These are phyloP conservation scores for Polyergus mexicanus DNA, from an alignment of 1,140 invertebrate species.

Conservation along the genomic window DNA sequence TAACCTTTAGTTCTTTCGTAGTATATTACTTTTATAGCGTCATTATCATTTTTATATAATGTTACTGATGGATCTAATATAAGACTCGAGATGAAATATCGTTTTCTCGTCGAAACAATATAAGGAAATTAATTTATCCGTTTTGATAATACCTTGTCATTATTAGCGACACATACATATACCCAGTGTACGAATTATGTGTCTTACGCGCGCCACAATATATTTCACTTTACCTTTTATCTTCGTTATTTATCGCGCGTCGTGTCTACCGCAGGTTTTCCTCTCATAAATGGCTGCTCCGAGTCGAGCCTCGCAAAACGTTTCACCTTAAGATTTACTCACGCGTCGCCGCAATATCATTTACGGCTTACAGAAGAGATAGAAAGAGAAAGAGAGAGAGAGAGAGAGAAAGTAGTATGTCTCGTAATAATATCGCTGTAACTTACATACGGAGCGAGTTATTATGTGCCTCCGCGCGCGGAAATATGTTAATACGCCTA, in stretches of 20 bases:
- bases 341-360: conserved; percentile 32
- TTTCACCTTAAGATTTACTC: conserved; percentile 35
- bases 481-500: conserved; percentile 61
- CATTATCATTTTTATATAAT: not conserved
- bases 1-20: not conserved
- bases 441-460: conserved; percentile 32
- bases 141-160: not conserved
- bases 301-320: conserved; percentile 13
- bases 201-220: not conserved
- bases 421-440: conserved; percentile 52
- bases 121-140: not conserved
- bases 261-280: conserved; percentile 35
- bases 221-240: conserved; percentile 42
- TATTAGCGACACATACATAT: not conserved
- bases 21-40: not conserved
- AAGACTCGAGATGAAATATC: not conserved
- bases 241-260: conserved; percentile 23
- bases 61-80: not conserved
- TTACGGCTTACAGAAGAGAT: not conserved
- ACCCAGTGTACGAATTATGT: not conserved
- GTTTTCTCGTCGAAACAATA: not conserved
- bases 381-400: not conserved
- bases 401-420: not conserved
- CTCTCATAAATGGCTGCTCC: not conserved
- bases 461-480: conserved; percentile 58